Conservation (phyloP, 2,888 invertebrate genomes). For the Diaperis boleti region DNA sequence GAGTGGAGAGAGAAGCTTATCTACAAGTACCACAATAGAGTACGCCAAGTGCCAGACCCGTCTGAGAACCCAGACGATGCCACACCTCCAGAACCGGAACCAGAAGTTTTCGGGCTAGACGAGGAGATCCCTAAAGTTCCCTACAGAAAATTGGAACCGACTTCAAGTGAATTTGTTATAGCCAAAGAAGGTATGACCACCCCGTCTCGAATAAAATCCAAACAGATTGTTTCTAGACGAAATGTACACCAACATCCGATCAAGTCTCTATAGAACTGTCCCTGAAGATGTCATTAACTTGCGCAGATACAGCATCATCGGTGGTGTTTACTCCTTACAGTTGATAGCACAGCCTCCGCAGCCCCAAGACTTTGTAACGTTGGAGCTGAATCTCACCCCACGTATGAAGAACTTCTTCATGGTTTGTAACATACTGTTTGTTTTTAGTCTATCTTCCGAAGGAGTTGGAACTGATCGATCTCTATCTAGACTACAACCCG, state of each 20-base stretch:
- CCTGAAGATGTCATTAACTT: slow-evolving; percentile 77
- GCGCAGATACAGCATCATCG: slow-evolving; percentile 80
- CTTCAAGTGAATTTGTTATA: slow-evolving; percentile 54
- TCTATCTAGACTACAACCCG: slow-evolving; percentile 77
- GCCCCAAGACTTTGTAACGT: slow-evolving; percentile 71
- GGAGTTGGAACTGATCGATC: slow-evolving; percentile 71
- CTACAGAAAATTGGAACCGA: slow-evolving; percentile 58
- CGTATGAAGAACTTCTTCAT: slow-evolving; percentile 70
- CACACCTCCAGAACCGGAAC: slow-evolving; percentile 43
- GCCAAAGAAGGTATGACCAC: too few species aligned
- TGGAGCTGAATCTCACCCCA: slow-evolving; percentile 68
- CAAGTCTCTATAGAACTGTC: slow-evolving; percentile 62
- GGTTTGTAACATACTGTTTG: too few species aligned
- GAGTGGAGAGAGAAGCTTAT: slow-evolving; percentile 59
- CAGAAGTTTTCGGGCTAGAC: slow-evolving; percentile 39
- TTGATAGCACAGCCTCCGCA: slow-evolving; percentile 84
- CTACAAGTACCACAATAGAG: slow-evolving; percentile 59
- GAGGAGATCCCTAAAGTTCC: slow-evolving; percentile 60
- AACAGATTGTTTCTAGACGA: too few species aligned
- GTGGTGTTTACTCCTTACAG: slow-evolving; percentile 82
- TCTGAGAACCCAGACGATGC: slow-evolving; percentile 33
- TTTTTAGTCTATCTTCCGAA: slow-evolving; percentile 72
- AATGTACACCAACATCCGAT: slow-evolving; percentile 65
- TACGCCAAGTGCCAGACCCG: slow-evolving; percentile 33
- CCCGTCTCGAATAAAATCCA: too few species aligned